Base-by-base conservation (phyloP, 2,113 vertebrate genomes). In the Cryptomyrus ogoouensis region DNA sequence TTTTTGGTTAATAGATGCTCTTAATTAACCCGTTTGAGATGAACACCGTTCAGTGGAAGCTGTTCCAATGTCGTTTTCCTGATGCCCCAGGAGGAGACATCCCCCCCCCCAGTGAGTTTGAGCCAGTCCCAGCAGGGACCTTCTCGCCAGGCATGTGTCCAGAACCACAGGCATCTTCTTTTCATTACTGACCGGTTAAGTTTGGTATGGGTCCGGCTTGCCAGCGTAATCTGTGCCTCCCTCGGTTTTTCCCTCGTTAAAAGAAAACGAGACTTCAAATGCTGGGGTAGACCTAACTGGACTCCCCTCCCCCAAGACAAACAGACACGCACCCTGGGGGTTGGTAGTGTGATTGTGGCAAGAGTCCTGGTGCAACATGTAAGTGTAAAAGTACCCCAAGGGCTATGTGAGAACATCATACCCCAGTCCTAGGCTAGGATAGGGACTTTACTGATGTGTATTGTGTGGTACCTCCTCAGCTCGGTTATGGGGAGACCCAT, bases 61-160 rank as follows among this genome's bases (percentile, higher is more conserved):
- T 42, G 19, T 49, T 24, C 47, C 21, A 27, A 39, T 52, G 66
- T 74, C 8, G 7, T 46, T 80, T 50, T 47, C n/a, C 56, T 47
- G 13, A 15, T n/a, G 88, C 56, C 42, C 24, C 5, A 6, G 44
- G 15, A 15, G 44, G 24, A 31, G 35, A 13, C 56, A 21, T 5
- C 58, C 58, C 58, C 58, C 24, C 88, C 31, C 88, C n/a, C 53
- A 70, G 88, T n/a, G 49, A 27, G 62, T 88, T 86, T 86, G 24
- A 86, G 13, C 46, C 2, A 47, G 62, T 70, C 39, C 83, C 83
- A 84, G 46, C 39, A 84, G 39, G 39, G 44, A 84, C 39, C 44
- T 84, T 47, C 39, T 44, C 5, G 31, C 62, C 27, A 70, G 62
- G 62, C 83, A 84, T 44, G 17, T 24, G 39, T 44, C 83, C 83